Conservation (phyloP, 2,888 invertebrate genomes). For the Thereva unica region DNA sequence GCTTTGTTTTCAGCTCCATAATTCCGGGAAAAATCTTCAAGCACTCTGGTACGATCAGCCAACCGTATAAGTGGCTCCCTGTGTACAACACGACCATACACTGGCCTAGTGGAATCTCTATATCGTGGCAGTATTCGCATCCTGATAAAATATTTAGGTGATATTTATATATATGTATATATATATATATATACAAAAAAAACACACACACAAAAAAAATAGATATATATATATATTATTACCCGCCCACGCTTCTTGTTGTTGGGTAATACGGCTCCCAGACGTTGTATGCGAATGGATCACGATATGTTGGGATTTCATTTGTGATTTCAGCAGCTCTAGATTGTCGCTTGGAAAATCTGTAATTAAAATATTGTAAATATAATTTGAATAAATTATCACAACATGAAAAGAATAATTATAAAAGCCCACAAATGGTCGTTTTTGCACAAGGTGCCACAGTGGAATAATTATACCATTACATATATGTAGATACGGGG, state of each 20-base stretch:
- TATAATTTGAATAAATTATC: background rate
- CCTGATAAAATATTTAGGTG: slow-evolving; percentile 46
- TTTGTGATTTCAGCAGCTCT: slow-evolving; percentile 85
- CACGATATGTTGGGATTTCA: slow-evolving; percentile 80
- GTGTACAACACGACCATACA: slow-evolving; percentile 74
- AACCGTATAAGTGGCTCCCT: slow-evolving; percentile 67
- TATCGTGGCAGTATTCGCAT: slow-evolving; percentile 55
- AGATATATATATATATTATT: slow-evolving; percentile 52
- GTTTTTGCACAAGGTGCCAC: background rate
- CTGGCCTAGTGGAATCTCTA: slow-evolving; percentile 60
- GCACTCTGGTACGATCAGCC: slow-evolving; percentile 58
- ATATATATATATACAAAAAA: slow-evolving; percentile 13
- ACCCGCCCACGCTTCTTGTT: slow-evolving; percentile 64
- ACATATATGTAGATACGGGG: no score
- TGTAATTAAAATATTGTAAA: slow-evolving; percentile 39
- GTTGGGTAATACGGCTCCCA: slow-evolving; percentile 72
- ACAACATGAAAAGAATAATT: background rate
- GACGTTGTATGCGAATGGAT: slow-evolving; percentile 79
- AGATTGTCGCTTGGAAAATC: slow-evolving; percentile 84
- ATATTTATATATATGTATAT: background rate
- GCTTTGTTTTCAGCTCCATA: slow-evolving; percentile 57
- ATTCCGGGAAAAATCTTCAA: slow-evolving; percentile 61
- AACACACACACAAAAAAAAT: slow-evolving; percentile 18
- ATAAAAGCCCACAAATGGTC: background rate
- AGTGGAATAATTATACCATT: background rate